Base-by-base conservation (phyloP, 2,797 vertebrate species). In the Oceanodroma leucorhoa region DNA sequence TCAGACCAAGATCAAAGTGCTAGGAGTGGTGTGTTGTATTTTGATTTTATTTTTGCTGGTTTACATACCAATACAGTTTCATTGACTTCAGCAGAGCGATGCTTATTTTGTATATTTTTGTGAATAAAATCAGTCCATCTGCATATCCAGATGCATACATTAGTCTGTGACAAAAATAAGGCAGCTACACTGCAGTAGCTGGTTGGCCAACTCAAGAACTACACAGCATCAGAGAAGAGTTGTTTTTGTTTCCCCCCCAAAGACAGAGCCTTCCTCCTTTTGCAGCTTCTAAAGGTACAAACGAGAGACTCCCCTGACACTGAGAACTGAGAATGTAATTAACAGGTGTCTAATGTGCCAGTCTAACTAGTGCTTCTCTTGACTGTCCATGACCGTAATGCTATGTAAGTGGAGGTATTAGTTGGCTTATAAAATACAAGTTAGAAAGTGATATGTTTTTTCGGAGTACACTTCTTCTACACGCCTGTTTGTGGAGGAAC, bases 291-390 rank as follows among this genome's bases (percentile, higher is more conserved):
- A 43, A 70, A 85, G 41, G 22, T 67, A 89, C 41, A 83, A 76
- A 79, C 1, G 7, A 73, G 60, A 64, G 11, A 67, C 38, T 60
- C 17, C 82, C 43, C 34, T 94, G 86, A 93, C 81, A 62, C 0
- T 70, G 64, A 66, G 48, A 91, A 85, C 58, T 48, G 64, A 70
- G 46, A 92, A 76, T 64, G 50, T 73, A 93, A 93, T 93, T 93
- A 93, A 79, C 46, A 77, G 50, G 36, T 61, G 73, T 70, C 53
- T 73, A 32, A 83, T 43, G 40, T 87, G 51, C 80, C 54, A 55
- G 45, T 48, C 67, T 93, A 91, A 88, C 95, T 88, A 95, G 36
- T 32, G 11, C 38, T 80, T 66, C 75, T 75, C 30, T 83, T 89
- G 46, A 78, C 24, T 89, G 53, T 71, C 57, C 27, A 13, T 71